Conservation (phyloP, 2,888 invertebrate genomes). For the Petrophora chlorosata region DNA sequence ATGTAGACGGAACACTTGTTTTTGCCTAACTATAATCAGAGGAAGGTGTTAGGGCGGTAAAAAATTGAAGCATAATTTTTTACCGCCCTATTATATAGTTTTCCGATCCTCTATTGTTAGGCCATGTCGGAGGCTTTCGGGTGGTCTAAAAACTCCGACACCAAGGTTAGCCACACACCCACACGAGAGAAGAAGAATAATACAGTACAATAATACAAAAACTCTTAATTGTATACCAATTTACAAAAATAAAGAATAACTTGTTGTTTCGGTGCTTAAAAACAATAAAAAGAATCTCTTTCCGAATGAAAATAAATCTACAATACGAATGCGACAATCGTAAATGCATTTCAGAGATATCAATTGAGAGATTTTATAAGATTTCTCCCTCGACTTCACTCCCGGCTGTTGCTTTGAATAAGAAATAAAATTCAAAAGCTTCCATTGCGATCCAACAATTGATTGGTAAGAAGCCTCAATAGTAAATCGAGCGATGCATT, state of each 20-base stretch:
- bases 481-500: slow-evolving; percentile 4
- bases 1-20: slow-evolving; percentile 58
- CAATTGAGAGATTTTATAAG: slow-evolving; percentile 51
- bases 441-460: slow-evolving; percentile 24
- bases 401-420: slow-evolving; percentile 35
- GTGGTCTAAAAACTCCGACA: too few species aligned
- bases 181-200: too few species aligned
- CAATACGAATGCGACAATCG: slow-evolving; percentile 27
- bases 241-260: too few species aligned
- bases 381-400: slow-evolving; percentile 43
- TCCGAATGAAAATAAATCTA: background rate
- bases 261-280: background rate
- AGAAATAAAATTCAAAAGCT: slow-evolving; percentile 26
- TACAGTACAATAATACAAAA: too few species aligned
- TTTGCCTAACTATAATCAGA: slow-evolving; percentile 46
- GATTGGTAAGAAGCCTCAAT: slow-evolving; percentile 11
- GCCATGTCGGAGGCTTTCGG: too few species aligned
- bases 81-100: too few species aligned
- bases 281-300: background rate
- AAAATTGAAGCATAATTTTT: too few species aligned
- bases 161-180: too few species aligned
- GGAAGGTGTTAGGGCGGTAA: slow-evolving; percentile 3
- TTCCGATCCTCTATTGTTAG: too few species aligned
- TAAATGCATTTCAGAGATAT: slow-evolving; percentile 37
- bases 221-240: too few species aligned